phyloP scores from a whole-genome alignment of 37 sponge, comb jelly and placozoan species.

The Ephydatia muelleri region DNA sequence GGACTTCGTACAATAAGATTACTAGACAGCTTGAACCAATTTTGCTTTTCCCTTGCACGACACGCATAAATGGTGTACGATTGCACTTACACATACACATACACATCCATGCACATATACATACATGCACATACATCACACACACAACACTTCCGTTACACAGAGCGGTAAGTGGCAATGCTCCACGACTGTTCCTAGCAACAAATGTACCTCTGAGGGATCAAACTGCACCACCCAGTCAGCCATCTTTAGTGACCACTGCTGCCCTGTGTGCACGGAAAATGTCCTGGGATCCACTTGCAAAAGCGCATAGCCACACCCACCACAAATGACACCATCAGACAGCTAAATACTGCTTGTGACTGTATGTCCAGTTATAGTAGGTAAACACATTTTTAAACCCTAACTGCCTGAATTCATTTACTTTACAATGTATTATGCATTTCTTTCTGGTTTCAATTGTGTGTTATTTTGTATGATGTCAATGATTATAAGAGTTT shows the following conservation, averaged over 20 bases:
- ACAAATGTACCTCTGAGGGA: not conserved
- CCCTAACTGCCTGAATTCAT: not conserved
- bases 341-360: not conserved
- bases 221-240: not conserved
- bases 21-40: too few species aligned
- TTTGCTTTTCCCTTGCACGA: too few species aligned
- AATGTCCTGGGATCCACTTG: not conserved
- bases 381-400: not conserved
- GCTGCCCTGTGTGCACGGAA: not conserved
- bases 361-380: not conserved
- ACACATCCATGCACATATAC: slow-evolving; percentile 42
- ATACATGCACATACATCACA: slow-evolving; percentile 29
- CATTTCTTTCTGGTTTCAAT: not conserved
- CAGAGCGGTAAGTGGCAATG: slow-evolving; percentile 2
- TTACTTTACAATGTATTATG: not conserved
- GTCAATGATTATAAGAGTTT: too few species aligned
- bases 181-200: not conserved
- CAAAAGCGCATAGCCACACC: not conserved
- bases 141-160: slow-evolving; percentile 38
- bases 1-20: too few species aligned
- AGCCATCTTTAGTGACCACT: not conserved
- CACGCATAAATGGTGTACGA: too few species aligned
- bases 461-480: not conserved
- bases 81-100: slow-evolving; percentile 35
- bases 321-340: not conserved